phyloP scores from a whole-genome alignment of 1,140 invertebrate genomes.

The Coelopa frigida region DNA sequence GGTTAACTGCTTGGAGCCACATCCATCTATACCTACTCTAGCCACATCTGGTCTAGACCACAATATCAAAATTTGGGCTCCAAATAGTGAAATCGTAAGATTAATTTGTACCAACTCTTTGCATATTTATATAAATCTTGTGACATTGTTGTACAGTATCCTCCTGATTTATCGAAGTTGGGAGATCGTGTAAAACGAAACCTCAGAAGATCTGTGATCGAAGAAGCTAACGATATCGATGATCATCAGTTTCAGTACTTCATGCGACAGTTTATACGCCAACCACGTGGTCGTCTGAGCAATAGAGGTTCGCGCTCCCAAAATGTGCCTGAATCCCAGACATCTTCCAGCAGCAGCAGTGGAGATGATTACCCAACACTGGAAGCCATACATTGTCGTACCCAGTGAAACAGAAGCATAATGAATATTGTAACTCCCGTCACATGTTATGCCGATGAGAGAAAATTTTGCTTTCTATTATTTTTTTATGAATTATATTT shows the following conservation, averaged over 20 bases:
- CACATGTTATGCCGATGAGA: not conserved
- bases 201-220: conserved; percentile 18
- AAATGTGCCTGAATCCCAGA: no score
- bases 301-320: not conserved
- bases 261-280: conserved; percentile 22
- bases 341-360: conserved; percentile 9
- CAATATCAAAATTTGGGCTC: conserved; percentile 91
- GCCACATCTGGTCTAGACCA: conserved; percentile 78
- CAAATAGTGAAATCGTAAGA: conserved; percentile 52
- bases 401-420: conserved; percentile 20
- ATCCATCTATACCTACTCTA: conserved; percentile 78
- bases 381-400: conserved; percentile 21
- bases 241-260: conserved; percentile 28
- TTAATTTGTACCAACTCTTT: not conserved
- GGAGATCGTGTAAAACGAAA: conserved; percentile 24
- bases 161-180: conserved; percentile 48
- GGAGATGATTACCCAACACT: conserved; percentile 9
- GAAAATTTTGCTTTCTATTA: not conserved
- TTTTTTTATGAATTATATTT: not conserved
- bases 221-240: conserved; percentile 15
- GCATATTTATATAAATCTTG: no score
- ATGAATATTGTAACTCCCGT: not conserved
- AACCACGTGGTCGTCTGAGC: not conserved
- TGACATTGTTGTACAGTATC: conserved; percentile 39
- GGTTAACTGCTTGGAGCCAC: conserved; percentile 84